Evolutionary conservation across 2,797 vertebrate genomes (phyloP).

Genomic region (Danionella dracula): DNA sequence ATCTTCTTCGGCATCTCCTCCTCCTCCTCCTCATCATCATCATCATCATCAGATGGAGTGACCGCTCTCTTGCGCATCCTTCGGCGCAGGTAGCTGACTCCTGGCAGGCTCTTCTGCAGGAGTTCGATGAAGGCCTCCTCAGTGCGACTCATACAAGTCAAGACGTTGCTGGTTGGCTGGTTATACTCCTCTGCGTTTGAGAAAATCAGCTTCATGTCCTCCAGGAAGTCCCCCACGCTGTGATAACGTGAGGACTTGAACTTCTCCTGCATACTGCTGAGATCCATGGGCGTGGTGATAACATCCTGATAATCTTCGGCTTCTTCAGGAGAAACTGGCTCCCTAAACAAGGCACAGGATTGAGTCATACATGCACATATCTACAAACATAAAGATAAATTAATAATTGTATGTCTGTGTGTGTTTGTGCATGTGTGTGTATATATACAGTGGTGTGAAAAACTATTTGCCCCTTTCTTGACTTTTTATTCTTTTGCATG

Average conservation of each 20-base stretch:
- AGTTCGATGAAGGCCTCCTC: constrained; percentile 88
- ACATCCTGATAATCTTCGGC: constrained; percentile 90
- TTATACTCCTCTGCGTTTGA: constrained; percentile 93
- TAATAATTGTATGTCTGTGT: no score
- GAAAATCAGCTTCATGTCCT: constrained; percentile 91
- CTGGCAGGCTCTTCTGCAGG: constrained; percentile 86
- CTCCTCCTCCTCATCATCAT: constrained; percentile 60
- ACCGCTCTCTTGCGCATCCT: constrained; percentile 60
- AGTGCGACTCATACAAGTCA: constrained; percentile 85
- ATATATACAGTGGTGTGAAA: no score
- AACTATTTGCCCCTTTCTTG: no score
- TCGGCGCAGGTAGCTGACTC: constrained; percentile 80
- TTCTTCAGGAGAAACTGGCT: constrained; percentile 87
- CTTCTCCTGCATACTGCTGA: constrained; percentile 91
- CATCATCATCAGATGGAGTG: constrained; percentile 53
- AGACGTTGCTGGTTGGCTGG: constrained; percentile 82
- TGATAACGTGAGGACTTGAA: constrained; percentile 81
- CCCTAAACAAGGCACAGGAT: no score
- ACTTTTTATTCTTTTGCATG: no score
- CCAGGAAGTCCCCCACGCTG: constrained; percentile 83
- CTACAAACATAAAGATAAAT: no score
- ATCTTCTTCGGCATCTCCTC: constrained; percentile 47
- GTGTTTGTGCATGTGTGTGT: no score
- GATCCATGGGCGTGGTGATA: constrained; percentile 91
- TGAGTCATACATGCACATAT: no score